phyloP scores from a whole-genome alignment of 2,797 vertebrate species.

The Crocidura indochinensis region DNA sequence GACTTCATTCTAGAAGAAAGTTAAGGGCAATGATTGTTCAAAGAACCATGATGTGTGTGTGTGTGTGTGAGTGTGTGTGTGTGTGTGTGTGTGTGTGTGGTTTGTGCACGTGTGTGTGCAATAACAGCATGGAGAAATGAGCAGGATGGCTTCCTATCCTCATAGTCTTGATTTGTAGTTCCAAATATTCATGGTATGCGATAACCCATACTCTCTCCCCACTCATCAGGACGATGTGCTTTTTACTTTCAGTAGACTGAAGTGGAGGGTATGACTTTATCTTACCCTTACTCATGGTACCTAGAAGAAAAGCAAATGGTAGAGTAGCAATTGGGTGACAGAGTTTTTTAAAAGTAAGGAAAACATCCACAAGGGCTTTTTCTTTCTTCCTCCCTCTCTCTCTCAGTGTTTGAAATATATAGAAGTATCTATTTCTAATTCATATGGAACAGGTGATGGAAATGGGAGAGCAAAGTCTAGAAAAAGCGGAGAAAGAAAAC shows the following conservation, averaged over 20 bases:
- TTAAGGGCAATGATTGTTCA: constrained; percentile 58
- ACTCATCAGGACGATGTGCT: constrained; percentile 49
- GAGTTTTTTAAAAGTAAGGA: constrained; percentile 15
- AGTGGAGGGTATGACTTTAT: constrained; percentile 50
- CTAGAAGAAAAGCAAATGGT: constrained; percentile 76
- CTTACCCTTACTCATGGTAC: constrained; percentile 69
- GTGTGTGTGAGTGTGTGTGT: no score
- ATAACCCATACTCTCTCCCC: constrained; percentile 65
- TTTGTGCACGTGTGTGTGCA: background rate
- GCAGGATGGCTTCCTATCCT: constrained; percentile 66
- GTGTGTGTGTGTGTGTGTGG: background rate
- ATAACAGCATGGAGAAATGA: constrained; percentile 53
- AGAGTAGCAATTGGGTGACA: constrained; percentile 67
- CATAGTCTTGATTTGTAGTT: constrained; percentile 65
- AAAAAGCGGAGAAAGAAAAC: background rate
- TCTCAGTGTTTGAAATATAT: constrained; percentile 44
- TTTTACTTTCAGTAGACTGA: constrained; percentile 64
- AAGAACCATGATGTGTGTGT: constrained; percentile 21
- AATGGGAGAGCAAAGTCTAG: constrained; percentile 14
- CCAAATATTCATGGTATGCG: background rate
- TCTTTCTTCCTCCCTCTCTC: background rate
- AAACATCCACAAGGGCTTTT: background rate
- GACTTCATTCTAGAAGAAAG: constrained; percentile 64
- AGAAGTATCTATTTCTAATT: constrained; percentile 29
- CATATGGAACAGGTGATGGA: background rate